Evolutionary conservation across 35 echinoderm and acorn worm genomes (phyloP).

Genomic region (Patiria miniata): DNA sequence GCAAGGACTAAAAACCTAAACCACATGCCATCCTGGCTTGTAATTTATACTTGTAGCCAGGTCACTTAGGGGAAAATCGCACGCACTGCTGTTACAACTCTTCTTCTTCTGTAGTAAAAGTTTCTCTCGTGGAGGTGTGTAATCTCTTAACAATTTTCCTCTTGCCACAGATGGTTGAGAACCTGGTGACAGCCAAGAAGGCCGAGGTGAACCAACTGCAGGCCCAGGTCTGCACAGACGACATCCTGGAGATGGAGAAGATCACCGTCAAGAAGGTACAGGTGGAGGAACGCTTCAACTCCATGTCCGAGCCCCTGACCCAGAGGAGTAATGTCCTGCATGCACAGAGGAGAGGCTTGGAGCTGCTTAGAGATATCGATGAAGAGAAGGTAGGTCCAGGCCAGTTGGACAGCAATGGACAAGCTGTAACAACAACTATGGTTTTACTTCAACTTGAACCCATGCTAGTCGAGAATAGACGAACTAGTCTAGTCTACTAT

Average conservation of each 20-base stretch:
- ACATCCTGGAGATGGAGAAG: conserved; percentile 85
- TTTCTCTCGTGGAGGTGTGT: too few relatives aligned
- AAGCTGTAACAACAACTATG: too few relatives aligned
- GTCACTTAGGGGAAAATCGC: too few relatives aligned
- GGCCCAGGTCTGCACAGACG: conserved; percentile 63
- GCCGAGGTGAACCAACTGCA: conserved; percentile 87
- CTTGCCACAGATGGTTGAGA: conserved; percentile 79
- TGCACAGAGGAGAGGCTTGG: conserved; percentile 71
- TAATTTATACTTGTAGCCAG: too few relatives aligned
- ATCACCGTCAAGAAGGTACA: conserved; percentile 90
- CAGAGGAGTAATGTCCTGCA: conserved; percentile 79
- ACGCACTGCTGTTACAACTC: too few relatives aligned
- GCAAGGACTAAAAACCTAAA: too few relatives aligned
- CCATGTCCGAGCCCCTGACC: conserved; percentile 86
- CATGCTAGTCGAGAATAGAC: too few relatives aligned
- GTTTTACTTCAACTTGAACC: too few relatives aligned
- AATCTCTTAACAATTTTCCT: not conserved
- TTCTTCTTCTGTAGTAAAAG: too few relatives aligned
- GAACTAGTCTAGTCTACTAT: too few relatives aligned
- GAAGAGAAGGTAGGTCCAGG: conserved; percentile 87
- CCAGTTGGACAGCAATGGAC: too few relatives aligned
- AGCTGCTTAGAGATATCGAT: conserved; percentile 93
- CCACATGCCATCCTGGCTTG: too few relatives aligned
- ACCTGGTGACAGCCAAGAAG: conserved; percentile 87
- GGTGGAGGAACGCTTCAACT: conserved; percentile 80